Evolutionary conservation across 2,797 vertebrate genomes (phyloP), one percentile per base, ranked within the genome.

Genomic region (Myripristis jacobus): DNA sequence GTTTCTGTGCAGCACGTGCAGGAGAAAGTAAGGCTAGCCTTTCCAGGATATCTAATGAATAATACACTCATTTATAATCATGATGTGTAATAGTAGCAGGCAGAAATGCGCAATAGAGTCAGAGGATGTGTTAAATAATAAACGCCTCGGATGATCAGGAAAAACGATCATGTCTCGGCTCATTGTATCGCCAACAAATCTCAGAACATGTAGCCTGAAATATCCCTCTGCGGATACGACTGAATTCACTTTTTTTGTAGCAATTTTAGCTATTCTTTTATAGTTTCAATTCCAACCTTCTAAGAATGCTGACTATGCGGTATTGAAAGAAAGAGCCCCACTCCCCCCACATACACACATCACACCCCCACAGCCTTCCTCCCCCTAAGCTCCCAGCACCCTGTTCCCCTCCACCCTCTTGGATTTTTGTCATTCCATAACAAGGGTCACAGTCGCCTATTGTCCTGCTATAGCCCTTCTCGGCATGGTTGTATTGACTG

Each of bases 391-490:
- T 22, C 51, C 11, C 16, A 48, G 7, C 21, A 18, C 12, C 38
- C 13, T 4, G 12, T 41, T 24, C 51, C 54, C 65, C 34, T 6
- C 47, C 73, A 56, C 24, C 67, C 75, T 60, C 7, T 16, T 70
- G 63, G 59, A 80, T 78, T 80, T 83, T 83, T 89, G 79, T 89
- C 88, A 87, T 90, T 84, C 88, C 83, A 77, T 86, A 90, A 87
- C 84, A 85, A 87, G 86, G 89, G 85, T 90, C 90, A 88, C 74
- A 73, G 83, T 66, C 83, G 58, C 63, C 75, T 80, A 77, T 90
- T 91, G 89, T 90, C 72, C 83, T 29, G 2, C 63, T 1, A 6
- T 60, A 46, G 74, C 79, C 72, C 88, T 87, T 86, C 87, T 82
- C 65, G 0, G 73, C 88, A 47, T 75, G 70, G 75, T 62, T 18